These are phyloP conservation scores for Entomobrya proxima DNA, from an alignment of 2,888 invertebrate genomes.

Conservation along the genomic window DNA sequence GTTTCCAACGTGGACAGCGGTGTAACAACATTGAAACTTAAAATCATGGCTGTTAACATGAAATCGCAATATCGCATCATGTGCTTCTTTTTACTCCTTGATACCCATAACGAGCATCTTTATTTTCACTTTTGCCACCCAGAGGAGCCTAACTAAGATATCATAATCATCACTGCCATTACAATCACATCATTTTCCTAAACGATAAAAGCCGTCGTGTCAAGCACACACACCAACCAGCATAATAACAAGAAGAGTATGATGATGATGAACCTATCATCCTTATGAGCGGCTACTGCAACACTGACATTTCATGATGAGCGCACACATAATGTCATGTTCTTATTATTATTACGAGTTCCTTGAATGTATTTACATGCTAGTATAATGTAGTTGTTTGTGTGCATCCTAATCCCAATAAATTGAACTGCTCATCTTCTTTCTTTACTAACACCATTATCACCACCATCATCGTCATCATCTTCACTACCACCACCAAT, in stretches of 20 bases:
- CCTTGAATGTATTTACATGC: not conserved
- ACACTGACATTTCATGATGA: slow-evolving; percentile 26
- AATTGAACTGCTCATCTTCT: slow-evolving; percentile 19
- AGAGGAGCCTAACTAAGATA: slow-evolving; percentile 1
- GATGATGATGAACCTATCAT: slow-evolving; percentile 3
- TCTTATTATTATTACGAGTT: not conserved
- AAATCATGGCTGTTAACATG: slow-evolving; percentile 3
- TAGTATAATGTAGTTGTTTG: slow-evolving; percentile 21
- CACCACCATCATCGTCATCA: not conserved
- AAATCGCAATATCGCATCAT: not conserved
- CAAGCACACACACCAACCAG: not conserved
- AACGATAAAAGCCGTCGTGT: slow-evolving; percentile 34
- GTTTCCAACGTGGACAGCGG: not conserved
- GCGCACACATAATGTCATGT: not conserved
- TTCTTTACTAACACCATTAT: slow-evolving; percentile 23
- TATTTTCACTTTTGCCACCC: slow-evolving; percentile 49
- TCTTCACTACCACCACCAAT: not conserved
- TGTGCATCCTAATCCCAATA: not conserved
- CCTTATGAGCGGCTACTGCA: slow-evolving; percentile 44
- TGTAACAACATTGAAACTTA: not conserved
- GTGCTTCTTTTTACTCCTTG: not conserved
- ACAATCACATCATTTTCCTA: slow-evolving; percentile 24
- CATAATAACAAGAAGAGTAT: not conserved
- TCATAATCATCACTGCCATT: slow-evolving; percentile 27
- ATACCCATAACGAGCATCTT: slow-evolving; percentile 24